A percentile compares a stretch with the other conserved stretches of the same genome.
phyloP scores from a whole-genome alignment of 2,888 invertebrate genomes.

The Drosophila affinis region DNA sequence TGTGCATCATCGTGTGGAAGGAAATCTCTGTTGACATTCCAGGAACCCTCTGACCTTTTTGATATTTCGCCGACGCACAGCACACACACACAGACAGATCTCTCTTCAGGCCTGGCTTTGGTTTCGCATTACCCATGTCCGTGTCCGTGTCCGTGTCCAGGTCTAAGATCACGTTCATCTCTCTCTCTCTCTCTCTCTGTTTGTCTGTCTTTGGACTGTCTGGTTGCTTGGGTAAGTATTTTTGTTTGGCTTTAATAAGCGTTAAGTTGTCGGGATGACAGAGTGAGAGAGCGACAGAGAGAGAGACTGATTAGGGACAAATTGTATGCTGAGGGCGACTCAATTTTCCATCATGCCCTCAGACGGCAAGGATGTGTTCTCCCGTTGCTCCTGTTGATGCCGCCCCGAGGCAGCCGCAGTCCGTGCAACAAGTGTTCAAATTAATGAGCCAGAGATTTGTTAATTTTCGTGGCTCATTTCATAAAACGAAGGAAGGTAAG shows the following conservation, averaged over 20 bases:
- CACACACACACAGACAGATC: background rate
- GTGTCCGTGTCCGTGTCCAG: slow-evolving; percentile 22
- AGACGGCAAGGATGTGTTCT: slow-evolving; percentile 30
- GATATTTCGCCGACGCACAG: slow-evolving; percentile 60
- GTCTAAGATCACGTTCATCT: slow-evolving; percentile 13
- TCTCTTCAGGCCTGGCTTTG: slow-evolving; percentile 23
- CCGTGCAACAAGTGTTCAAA: slow-evolving; percentile 69
- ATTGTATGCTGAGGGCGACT: slow-evolving; percentile 55
- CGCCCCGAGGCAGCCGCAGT: slow-evolving; percentile 23
- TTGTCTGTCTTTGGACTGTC: background rate
- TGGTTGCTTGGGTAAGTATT: slow-evolving; percentile 13
- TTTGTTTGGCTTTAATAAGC: slow-evolving; percentile 67
- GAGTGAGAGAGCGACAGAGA: slow-evolving; percentile 40
- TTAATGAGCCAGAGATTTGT: slow-evolving; percentile 78
- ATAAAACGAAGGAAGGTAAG: slow-evolving; percentile 7
- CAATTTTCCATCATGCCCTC: slow-evolving; percentile 54
- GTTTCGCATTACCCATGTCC: slow-evolving; percentile 72
- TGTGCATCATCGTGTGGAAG: slow-evolving; percentile 80
- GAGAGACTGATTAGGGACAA: slow-evolving; percentile 57
- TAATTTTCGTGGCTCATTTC: slow-evolving; percentile 77
- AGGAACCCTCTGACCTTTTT: slow-evolving; percentile 74
- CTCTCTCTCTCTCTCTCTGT: slow-evolving; percentile 2
- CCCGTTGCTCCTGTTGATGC: slow-evolving; percentile 21
- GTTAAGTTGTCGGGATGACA: slow-evolving; percentile 68
- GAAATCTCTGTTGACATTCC: slow-evolving; percentile 82